These are phyloP conservation scores for Vanessa cardui DNA, from an alignment of 2,888 invertebrate species.

Conservation along the genomic window DNA sequence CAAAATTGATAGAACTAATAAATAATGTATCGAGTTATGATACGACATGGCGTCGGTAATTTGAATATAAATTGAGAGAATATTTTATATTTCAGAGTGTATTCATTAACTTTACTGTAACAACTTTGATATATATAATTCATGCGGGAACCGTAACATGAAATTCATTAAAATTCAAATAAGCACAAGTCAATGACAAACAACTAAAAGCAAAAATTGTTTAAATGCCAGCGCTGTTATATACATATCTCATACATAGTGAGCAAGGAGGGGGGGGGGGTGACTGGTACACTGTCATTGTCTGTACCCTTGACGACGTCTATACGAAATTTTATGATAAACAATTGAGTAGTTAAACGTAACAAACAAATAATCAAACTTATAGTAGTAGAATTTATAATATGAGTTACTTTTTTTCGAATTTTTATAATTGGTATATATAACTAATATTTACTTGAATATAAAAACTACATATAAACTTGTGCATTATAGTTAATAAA, in stretches of 20 bases:
- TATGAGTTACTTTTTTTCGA: too few species aligned
- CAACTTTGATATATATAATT: slow-evolving; percentile 23
- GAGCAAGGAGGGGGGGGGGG: too few species aligned
- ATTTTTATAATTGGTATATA: too few species aligned
- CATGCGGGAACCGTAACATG: slow-evolving; percentile 20
- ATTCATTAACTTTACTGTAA: slow-evolving; percentile 4
- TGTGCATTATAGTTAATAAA: too few species aligned
- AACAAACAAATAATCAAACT: too few species aligned
- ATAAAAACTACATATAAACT: too few species aligned
- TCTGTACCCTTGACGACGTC: too few species aligned
- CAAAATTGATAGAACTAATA: not conserved
- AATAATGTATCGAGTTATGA: not conserved
- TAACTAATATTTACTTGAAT: too few species aligned
- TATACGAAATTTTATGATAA: too few species aligned
- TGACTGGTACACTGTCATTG: too few species aligned
- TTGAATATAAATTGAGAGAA: slow-evolving; percentile 13
- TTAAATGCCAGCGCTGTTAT: slow-evolving; percentile 9
- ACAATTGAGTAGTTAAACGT: too few species aligned
- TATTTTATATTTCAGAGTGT: not conserved
- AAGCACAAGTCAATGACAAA: slow-evolving; percentile 16
- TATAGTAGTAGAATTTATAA: too few species aligned
- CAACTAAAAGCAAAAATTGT: slow-evolving; percentile 18
- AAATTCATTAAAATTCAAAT: slow-evolving; percentile 29
- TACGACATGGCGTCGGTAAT: not conserved
- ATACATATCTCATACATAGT: not conserved